Evolutionary conservation across 1,140 invertebrate genomes (phyloP), one percentile per base, ranked within the genome.

Genomic region (Trichomalopsis sarcophagae): DNA sequence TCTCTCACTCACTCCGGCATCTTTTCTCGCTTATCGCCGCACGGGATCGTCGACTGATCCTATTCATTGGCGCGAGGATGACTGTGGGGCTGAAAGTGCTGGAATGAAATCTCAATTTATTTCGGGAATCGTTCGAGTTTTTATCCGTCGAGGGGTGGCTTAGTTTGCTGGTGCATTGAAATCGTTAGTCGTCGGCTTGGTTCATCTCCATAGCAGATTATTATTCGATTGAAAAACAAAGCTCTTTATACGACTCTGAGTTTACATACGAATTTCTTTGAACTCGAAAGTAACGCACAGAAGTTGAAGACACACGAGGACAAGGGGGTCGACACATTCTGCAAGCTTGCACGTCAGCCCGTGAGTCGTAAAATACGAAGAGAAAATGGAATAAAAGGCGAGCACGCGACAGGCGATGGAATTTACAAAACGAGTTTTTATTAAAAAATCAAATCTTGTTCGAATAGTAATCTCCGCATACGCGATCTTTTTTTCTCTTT

Each of bases 221-320:
- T 71, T n/a, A 30, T 71, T 71, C 68, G 68, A 71, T 71, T 3
- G 5, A 30, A 71, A 71, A 71, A 71, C 13, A 33, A 71, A 71
- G 23, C 10, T 30, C 3, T 71, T 10, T 30, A 27, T 27, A 71
- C 30, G 10, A 71, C 13, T 30, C 23, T 0, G 2, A 68, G 9
- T 23, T 68, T 71, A 4, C 27, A 71, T 71, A 27, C 17, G 10
- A 23, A 71, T 33, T 11, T 11, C 13, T 71, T 71, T 10, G 21
- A 75, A 10, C n/a, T 75, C 9, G 17, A 75, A 21, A 40, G 69
- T 13, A 44, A 17, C 21, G 0, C 30, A 17, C 30, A 21, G 13
- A 44, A 75, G 33, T 44, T 1, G 36, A 10, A n/a, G 10, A 44
- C 40, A 44, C 40, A 6, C 33, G 33, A 36, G 33, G 5, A 27